A percentile compares a stretch with the other conserved stretches of the same genome.
These are phyloP conservation scores for Gallinago paraguaiae DNA, from an alignment of 2,113 vertebrate genomes.

Conservation along the genomic window DNA sequence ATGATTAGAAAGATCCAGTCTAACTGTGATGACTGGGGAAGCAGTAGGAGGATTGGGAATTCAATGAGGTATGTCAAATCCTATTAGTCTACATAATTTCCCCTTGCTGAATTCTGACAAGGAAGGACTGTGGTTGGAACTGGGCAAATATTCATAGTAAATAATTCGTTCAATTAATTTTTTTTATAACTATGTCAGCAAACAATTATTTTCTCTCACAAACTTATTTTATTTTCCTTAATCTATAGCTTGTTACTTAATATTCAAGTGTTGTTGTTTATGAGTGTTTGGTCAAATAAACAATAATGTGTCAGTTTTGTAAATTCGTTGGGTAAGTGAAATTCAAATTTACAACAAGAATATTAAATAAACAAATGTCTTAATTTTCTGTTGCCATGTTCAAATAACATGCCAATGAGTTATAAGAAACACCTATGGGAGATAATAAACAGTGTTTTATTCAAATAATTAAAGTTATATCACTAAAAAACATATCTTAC, in stretches of 20 bases:
- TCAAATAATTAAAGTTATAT: background rate
- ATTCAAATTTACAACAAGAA: background rate
- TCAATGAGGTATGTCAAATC: constrained; percentile 70
- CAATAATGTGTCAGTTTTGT: background rate
- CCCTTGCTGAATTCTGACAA: constrained; percentile 45
- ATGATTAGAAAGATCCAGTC: constrained; percentile 4
- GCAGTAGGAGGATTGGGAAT: constrained; percentile 30
- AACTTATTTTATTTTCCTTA: background rate
- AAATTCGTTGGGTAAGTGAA: background rate
- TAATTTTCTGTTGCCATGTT: background rate
- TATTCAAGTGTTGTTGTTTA: background rate
- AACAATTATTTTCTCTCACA: background rate
- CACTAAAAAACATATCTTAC: background rate
- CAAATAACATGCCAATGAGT: background rate
- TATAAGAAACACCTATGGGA: background rate
- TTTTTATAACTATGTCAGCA: background rate
- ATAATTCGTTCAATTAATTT: background rate
- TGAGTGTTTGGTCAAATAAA: background rate
- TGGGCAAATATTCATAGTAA: constrained; percentile 2
- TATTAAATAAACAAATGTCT: background rate
- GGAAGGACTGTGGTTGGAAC: constrained; percentile 16
- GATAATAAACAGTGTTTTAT: background rate
- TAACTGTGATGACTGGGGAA: background rate
- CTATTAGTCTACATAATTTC: constrained; percentile 69
- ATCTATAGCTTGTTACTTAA: background rate